Evolutionary conservation across 2,888 invertebrate genomes (phyloP).

Genomic region (Pedicia rivosa): DNA sequence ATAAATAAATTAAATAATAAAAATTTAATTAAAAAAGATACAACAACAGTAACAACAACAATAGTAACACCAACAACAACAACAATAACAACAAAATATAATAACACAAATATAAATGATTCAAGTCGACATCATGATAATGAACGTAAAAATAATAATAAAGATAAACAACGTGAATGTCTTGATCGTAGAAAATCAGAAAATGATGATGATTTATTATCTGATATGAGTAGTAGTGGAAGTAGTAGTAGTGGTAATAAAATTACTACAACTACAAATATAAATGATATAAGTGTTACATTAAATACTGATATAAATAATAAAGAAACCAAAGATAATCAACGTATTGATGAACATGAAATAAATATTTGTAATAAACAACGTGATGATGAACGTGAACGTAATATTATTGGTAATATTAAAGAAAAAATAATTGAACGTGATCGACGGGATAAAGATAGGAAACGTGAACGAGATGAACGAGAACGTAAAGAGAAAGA

Average conservation of each 20-base stretch:
- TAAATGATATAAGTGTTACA: background rate
- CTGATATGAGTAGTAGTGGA: too few relatives aligned
- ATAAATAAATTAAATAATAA: background rate
- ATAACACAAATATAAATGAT: background rate
- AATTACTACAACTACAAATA: background rate
- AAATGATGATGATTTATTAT: background rate
- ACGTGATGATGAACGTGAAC: slow-evolving; percentile 16
- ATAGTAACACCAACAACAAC: too few relatives aligned
- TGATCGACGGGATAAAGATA: slow-evolving; percentile 18
- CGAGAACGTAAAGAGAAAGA: slow-evolving; percentile 13
- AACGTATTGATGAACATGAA: slow-evolving; percentile 20
- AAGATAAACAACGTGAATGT: slow-evolving; percentile 4
- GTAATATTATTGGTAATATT: slow-evolving; percentile 2
- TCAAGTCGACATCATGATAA: background rate
- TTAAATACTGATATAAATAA: slow-evolving; percentile 18
- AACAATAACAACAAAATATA: background rate
- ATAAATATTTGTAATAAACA: slow-evolving; percentile 18
- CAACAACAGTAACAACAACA: background rate
- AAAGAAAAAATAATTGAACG: slow-evolving; percentile 14
- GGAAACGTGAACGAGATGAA: slow-evolving; percentile 18
- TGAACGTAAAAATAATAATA: slow-evolving; percentile 4
- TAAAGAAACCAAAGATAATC: slow-evolving; percentile 22
- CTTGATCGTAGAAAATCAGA: slow-evolving; percentile 8
- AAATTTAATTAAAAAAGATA: too few relatives aligned
- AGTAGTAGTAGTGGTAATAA: slow-evolving; percentile 1